A percentile compares a stretch with the other conserved stretches of the same genome.
phyloP scores from a whole-genome alignment of 2,797 vertebrate genomes.

The Botia kubotai region DNA sequence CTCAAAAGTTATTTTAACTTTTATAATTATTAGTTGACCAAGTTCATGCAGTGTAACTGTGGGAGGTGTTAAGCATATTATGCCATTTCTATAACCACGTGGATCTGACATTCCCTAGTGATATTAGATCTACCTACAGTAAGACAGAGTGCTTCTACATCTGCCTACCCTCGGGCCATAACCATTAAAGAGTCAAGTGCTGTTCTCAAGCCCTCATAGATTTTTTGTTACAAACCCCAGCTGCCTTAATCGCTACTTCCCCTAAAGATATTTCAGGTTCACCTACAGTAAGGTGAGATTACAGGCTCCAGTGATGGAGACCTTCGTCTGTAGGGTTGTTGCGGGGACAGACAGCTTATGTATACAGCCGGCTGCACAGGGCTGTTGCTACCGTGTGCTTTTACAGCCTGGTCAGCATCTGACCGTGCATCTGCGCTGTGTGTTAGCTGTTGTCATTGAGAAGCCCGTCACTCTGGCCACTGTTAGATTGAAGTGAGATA shows the following conservation, averaged over 20 bases:
- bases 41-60: neutral
- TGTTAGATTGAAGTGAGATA: conserved; percentile 46
- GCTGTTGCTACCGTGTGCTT: conserved; percentile 38
- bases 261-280: conserved; percentile 13
- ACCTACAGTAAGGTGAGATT: conserved; percentile 9
- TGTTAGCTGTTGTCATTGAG: conserved; percentile 40
- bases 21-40: neutral
- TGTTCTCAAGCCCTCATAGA: conserved; percentile 15
- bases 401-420: conserved; percentile 51
- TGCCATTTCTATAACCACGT: neutral
- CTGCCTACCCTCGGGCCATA: conserved; percentile 38
- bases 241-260: conserved; percentile 5
- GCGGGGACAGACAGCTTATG: conserved; percentile 37
- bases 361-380: conserved; percentile 37
- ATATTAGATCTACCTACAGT: conserved; percentile 31
- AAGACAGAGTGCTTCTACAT: conserved; percentile 57
- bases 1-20: neutral
- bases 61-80: conserved; percentile 2
- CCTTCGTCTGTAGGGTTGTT: conserved; percentile 5
- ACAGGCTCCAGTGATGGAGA: neutral
- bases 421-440: conserved; percentile 38
- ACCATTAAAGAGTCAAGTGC: conserved; percentile 41
- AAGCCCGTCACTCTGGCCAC: conserved; percentile 42
- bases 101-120: conserved; percentile 6
- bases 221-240: conserved; percentile 47